phyloP scores from a whole-genome alignment of 1,140 invertebrate species.

The Daktulosphaira vitifoliae region DNA sequence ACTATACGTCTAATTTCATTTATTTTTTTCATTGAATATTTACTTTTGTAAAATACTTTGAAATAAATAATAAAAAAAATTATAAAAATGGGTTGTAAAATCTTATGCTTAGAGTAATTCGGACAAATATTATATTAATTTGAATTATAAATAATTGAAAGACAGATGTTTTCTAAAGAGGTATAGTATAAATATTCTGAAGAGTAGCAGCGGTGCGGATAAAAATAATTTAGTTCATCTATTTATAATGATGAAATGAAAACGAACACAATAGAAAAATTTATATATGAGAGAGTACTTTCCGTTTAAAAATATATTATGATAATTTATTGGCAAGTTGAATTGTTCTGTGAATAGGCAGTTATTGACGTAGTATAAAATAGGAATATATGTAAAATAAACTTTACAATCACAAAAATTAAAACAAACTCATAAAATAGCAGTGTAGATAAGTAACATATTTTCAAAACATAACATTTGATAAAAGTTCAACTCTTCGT shows the following conservation, averaged over 20 bases:
- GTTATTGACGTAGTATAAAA: constrained; percentile 14
- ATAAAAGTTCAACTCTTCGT: too few species aligned
- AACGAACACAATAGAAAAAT: constrained; percentile 9
- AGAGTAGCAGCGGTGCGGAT: background rate
- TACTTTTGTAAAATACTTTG: too few species aligned
- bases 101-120: background rate
- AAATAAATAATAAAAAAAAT: too few species aligned
- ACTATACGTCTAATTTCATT: background rate
- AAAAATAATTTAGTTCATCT: constrained; percentile 14
- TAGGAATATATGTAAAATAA: constrained; percentile 5
- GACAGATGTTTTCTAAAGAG: background rate
- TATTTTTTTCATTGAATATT: too few species aligned
- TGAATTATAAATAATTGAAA: background rate
- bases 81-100: too few species aligned
- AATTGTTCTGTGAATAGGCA: constrained; percentile 22
- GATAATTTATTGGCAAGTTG: constrained; percentile 6
- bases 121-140: background rate
- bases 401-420: constrained; percentile 2
- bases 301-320: background rate
- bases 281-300: background rate
- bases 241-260: constrained; percentile 16
- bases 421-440: constrained; percentile 2
- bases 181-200: constrained; percentile 11
- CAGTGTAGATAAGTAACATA: constrained; percentile 9
- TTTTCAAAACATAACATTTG: constrained; percentile 13